Evolutionary conservation across 2,888 invertebrate species (phyloP), one percentile per base, ranked within the genome.

Genomic region (Acleris holmiana): DNA sequence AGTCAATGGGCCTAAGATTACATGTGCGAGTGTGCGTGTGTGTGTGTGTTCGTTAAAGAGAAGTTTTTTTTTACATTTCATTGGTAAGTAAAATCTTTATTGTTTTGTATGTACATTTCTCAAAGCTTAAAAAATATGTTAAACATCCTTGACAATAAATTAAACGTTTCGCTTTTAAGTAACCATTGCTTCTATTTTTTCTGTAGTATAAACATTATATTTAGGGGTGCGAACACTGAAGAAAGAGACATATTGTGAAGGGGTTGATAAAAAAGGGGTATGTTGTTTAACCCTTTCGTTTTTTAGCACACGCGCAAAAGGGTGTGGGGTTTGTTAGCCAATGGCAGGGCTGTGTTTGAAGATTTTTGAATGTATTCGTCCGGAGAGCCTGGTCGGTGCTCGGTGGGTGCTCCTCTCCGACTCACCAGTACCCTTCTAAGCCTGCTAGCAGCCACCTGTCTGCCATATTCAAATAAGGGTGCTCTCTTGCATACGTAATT

Each of bases 291-390:
- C 91, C 93, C 91, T 90, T 91, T 84, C 75, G 61, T 85, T 88
- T 88, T 90, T 91, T 91, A 88, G 90, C 91, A 92, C 92, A 91
- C 81, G 91, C 91, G 91, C 91, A 91, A 84, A 84, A 77, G 85
- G 83, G 85, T 82, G 84, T 79, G 85, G 85, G 83, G 71, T 76
- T 79, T 78, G 74, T 79, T 82, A 79, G 80, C 92, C 92, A 92
- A 92, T 92, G 68, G 84, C 79, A 89, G 77, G 69, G 74, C 82
- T 81, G 84, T 73, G 76, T 80, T 83, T 78, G 71, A 66, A 70
- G 78, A 79, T 74, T 86, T 89, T 85, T 82, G 84, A 86, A 88
- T 84, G 81, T 86, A 85, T 88, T 86, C 71, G 82, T 77, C 76
- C 82, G 82, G 75, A 82, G 82, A 66, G 66, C 69, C 74, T 67